Base-by-base conservation (phyloP, 2,113 vertebrate species). In the Herpailurus yagouaroundi region DNA sequence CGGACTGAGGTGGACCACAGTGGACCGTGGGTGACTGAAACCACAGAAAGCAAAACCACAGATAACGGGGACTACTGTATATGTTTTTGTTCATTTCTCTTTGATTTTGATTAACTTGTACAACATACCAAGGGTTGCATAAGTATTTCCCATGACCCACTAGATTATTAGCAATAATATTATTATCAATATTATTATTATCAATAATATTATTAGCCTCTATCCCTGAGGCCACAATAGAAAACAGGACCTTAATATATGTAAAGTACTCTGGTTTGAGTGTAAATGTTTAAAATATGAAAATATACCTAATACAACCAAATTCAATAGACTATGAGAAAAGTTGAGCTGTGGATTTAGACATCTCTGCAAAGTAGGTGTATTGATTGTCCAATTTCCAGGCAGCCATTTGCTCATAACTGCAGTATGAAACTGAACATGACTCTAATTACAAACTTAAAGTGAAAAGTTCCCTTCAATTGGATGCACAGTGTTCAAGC, bases 251-350 rank as follows among this genome's bases (percentile, higher is more conserved):
- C 15, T 90, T 90, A 88, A 90, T 82, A 89, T 52, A 55, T 81
- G 16, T 92, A 92, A 74, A 63, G 3, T 5, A 69, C 21, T 97
- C n/a, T 91, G 52, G 89, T 23, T 73, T 91, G 25, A 71, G 25
- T 73, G 15, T 68, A 94, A 83, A 91, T 94, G 14, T 86, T 97
- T 86, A n/a, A 95, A 94, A 85, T 19, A 52, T 66, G 41, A 48
- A 88, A 91, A 33, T 25, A n/a, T 5, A 93, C 4, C 7, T 48
- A 79, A 74, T 8, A 25, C 25, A 79, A 13, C n/a, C 21, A 92
- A 63, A 64, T 45, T 93, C 15, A 55, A 14, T 55, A 91, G 66
- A 50, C 76, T 50, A 60, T 38, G 38, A 83, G 45, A 64, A 87
- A 79, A 73, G 13, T 3, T 86, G 14, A 55, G 16, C 21, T 11